These are phyloP conservation scores for Nothobranchius furzeri DNA, from an alignment of 2,113 vertebrate species.

Conservation along the genomic window DNA sequence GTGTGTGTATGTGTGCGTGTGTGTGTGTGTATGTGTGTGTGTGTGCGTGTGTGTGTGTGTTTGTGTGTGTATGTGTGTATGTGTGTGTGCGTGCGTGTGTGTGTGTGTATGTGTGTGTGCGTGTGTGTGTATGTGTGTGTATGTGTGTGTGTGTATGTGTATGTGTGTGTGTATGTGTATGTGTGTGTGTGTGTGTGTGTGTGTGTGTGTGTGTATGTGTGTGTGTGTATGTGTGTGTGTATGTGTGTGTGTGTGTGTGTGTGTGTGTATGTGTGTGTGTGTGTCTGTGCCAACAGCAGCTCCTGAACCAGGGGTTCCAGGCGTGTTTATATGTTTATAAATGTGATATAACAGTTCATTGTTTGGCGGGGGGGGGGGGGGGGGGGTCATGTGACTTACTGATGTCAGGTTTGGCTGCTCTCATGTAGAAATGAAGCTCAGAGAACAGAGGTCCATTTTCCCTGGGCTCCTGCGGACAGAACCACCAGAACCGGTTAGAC, in stretches of 20 bases:
- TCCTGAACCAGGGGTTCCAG: too few relatives aligned
- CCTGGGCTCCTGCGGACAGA: constrained; percentile 86
- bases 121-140: constrained; percentile 1
- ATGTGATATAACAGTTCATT: constrained; percentile 81
- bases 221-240: constrained; percentile 11
- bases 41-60: not conserved
- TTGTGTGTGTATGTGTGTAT: too few relatives aligned
- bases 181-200: too few relatives aligned
- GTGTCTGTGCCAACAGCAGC: too few relatives aligned
- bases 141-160: not conserved
- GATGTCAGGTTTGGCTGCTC: constrained; percentile 93
- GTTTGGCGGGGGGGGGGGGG: too few relatives aligned
- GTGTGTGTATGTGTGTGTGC: constrained; percentile 17
- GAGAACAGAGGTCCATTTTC: constrained; percentile 96
- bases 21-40: constrained; percentile 1
- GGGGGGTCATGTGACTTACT: constrained; percentile 86
- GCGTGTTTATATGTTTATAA: too few relatives aligned
- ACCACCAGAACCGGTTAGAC: too few relatives aligned
- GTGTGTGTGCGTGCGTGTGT: not conserved
- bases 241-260: constrained; percentile 6
- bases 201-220: not conserved
- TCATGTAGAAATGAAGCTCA: constrained; percentile 96
- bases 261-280: too few relatives aligned
- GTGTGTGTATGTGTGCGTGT: constrained; percentile 16
- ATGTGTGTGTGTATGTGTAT: too few relatives aligned